phyloP scores from a whole-genome alignment of 2,888 invertebrate genomes.

The Sphecodes monilicornis region DNA sequence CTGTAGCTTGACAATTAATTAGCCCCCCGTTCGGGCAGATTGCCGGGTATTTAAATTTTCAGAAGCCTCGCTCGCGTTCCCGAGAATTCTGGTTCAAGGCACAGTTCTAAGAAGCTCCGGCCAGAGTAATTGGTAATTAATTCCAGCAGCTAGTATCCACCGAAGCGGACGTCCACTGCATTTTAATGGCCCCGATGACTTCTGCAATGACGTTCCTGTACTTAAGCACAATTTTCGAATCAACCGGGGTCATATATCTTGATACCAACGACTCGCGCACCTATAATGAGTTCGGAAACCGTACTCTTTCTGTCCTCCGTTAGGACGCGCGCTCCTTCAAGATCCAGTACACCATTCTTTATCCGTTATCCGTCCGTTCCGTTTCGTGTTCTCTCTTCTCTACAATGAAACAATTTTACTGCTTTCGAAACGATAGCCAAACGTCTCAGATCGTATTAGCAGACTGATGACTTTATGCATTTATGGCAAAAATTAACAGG shows the following conservation, averaged over 20 bases:
- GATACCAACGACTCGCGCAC: not conserved
- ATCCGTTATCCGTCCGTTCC: too few relatives aligned
- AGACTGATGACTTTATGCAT: too few relatives aligned
- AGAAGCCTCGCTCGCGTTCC: constrained; percentile 7
- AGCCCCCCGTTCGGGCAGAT: not conserved
- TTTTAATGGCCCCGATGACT: constrained; percentile 1
- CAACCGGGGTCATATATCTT: constrained; percentile 4
- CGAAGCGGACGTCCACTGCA: constrained; percentile 18
- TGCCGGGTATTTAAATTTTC: not conserved
- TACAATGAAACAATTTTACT: too few relatives aligned
- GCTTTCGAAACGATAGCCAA: too few relatives aligned
- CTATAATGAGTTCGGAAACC: not conserved
- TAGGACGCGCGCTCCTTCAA: too few relatives aligned
- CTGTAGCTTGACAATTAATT: not conserved
- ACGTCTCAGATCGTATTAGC: too few relatives aligned
- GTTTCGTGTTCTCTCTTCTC: too few relatives aligned
- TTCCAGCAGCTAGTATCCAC: constrained; percentile 19
- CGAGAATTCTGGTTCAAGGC: constrained; percentile 19
- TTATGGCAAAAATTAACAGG: too few relatives aligned
- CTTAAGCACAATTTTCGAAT: constrained; percentile 12
- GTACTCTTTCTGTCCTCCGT: not conserved
- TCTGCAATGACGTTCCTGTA: not conserved
- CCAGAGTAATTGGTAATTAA: constrained; percentile 16
- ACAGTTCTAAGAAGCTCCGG: constrained; percentile 8
- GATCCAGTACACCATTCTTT: too few relatives aligned